Base-by-base conservation (phyloP, 1,140 invertebrate genomes). In the Psilanteris sp. region DNA sequence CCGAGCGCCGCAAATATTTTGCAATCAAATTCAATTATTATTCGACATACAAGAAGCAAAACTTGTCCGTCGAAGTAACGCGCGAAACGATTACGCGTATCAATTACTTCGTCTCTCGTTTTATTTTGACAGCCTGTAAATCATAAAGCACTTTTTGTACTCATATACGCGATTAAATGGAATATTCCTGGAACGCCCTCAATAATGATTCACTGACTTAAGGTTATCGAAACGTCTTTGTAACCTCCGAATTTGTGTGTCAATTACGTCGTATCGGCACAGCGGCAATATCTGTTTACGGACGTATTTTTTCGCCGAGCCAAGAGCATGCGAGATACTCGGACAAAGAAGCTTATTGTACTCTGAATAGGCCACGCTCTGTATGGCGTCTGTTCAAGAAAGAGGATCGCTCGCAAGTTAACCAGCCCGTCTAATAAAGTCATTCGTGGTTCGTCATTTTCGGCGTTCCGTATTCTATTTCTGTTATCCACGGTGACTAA, bases 361-460 rank as follows among this genome's bases (percentile, higher is more conserved):
- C 54, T 52, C 20, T 10, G 59, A 31, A 64, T 62, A 68, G 48
- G 67, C 61, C 43, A 26, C 48, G 26, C 52, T 39, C 46, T 62
- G 43, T 73, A 37, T 26, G 41, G 44, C 67, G 61, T 79, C 67
- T 62, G 24, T 43, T 8, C n/a, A 31, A 44, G 29, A 61, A 54
- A 66, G 62, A 64, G 31, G 34, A 71, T 43, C 43, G 18, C 57
- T 32, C 52, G 50, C 54, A 22, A 68, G 34, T 29, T 26, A 57
- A 29, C 54, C 48, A 55, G 57, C 59, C 34, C 16, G 52, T 46
- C 54, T 81, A 79, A 81, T 81, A 78, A 81, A 81, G 77, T 70
- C 79, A 79, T 79, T 79, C 66, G 55, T 54, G 32, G 55, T 55
- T 71, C 52, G 41, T 55, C 64, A 70, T 66, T 41, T 62, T 68